These are phyloP conservation scores for Pristionchus pacificus DNA, from an alignment of 1,140 invertebrate genomes.

Conservation along the genomic window DNA sequence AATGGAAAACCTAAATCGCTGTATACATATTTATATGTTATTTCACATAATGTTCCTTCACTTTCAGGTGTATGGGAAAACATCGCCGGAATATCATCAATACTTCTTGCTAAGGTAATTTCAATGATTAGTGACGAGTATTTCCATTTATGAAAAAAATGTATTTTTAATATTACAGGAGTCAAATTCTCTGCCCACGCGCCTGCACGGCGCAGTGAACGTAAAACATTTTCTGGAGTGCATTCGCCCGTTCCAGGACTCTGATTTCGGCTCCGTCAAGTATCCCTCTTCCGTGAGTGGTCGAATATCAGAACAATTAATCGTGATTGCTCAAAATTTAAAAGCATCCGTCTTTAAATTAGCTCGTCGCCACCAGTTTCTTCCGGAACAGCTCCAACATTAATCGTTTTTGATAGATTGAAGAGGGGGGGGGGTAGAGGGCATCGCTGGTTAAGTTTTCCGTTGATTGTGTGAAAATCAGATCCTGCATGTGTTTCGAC, in stretches of 20 bases:
- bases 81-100: conserved; percentile 45
- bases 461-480: conserved; percentile 7
- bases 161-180: conserved; percentile 1
- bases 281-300: conserved; percentile 33
- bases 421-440: no score
- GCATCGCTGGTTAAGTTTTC: no score
- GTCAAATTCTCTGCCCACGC: conserved; percentile 17
- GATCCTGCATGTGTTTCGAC: not conserved
- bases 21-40: no score
- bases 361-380: no score
- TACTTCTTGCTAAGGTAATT: conserved; percentile 42
- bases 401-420: no score
- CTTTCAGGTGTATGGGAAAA: conserved; percentile 45
- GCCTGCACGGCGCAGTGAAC: conserved; percentile 41
- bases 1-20: no score
- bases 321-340: no score
- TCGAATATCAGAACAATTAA: no score
- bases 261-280: conserved; percentile 38
- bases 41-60: conserved; percentile 6
- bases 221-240: conserved; percentile 43
- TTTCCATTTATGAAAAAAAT: not conserved
- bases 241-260: conserved; percentile 48
- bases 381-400: no score
- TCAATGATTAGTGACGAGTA: no score
- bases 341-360: no score